Evolutionary conservation across 2,113 vertebrate genomes (phyloP).

Genomic region (Gracilinanus agilis): DNA sequence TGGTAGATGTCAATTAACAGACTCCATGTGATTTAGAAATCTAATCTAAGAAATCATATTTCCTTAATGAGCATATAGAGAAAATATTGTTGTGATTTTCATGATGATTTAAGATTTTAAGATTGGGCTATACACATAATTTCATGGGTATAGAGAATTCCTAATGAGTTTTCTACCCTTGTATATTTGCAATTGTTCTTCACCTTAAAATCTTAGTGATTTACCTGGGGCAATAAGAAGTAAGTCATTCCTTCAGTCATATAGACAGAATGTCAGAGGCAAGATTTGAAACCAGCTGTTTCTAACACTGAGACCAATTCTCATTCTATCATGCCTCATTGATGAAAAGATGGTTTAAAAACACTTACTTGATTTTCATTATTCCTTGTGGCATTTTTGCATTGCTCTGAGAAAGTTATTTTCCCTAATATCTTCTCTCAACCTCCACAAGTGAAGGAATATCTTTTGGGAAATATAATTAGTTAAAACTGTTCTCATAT

Average conservation of each 20-base stretch:
- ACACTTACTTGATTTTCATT: conserved; percentile 58
- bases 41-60: conserved; percentile 30
- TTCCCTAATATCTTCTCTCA: conserved; percentile 9
- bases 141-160: background rate
- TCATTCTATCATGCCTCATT: background rate
- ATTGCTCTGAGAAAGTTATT: conserved; percentile 15
- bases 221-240: background rate
- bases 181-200: background rate
- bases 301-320: background rate
- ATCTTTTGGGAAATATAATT: background rate
- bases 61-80: conserved; percentile 43
- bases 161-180: background rate
- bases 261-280: background rate
- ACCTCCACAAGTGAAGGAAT: background rate
- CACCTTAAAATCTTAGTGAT: background rate
- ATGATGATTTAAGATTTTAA: conserved; percentile 57
- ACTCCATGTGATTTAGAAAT: conserved; percentile 66
- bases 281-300: background rate
- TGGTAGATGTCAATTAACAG: conserved; percentile 49
- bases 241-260: background rate
- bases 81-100: conserved; percentile 46
- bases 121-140: background rate
- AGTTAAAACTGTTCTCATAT: background rate
- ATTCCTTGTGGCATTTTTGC: conserved; percentile 6
- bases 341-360: conserved; percentile 31